Evolutionary conservation across 2,888 invertebrate species (phyloP), one percentile per base, ranked within the genome.

Genomic region (Tortrix viridana): DNA sequence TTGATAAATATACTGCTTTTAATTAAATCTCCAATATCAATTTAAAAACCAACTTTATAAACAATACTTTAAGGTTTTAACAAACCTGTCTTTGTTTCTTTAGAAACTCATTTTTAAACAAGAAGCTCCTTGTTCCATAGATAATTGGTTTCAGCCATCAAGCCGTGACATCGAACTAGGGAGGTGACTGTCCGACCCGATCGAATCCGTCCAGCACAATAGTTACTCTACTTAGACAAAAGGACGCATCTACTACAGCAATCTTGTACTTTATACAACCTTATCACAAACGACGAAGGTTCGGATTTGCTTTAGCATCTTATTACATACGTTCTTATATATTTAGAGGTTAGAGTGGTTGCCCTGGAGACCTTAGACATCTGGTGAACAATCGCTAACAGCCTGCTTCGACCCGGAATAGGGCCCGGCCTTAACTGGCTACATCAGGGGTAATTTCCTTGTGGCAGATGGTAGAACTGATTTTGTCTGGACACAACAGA

Each of bases 131-230:
- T 16, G 14, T n/a, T 41, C 41, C 26, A 41, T 53, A 43, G 18
- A 54, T 59, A 54, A 64, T 58, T 63, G 53, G 64, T 64, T 49
- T 41, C 46, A 38, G 6, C 52, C 26, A 63, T 58, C 64, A 49
- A 62, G 54, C 62, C 68, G 66, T 67, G 58, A 69, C 59, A 71
- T 74, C 70, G 71, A 72, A 71, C 77, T 68, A 71, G 68, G 67
- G 70, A 71, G 68, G 74, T 78, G 76, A 80, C 77, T 73, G 72
- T 70, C 67, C 70, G 53, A 53, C 22, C 53, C 22, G 53, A 69
- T 74, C 73, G 72, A 71, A 67, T 73, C 69, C 65, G 70, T 67
- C 68, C 71, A 71, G 69, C 68, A 81, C 80, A 80, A 81, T 32
- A 32, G 32, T 32, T 12, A 1, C 3, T 1, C 32, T 7, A 32